Conservation (phyloP, 2,797 vertebrate genomes). For the Hapalemur alaotrensis region DNA sequence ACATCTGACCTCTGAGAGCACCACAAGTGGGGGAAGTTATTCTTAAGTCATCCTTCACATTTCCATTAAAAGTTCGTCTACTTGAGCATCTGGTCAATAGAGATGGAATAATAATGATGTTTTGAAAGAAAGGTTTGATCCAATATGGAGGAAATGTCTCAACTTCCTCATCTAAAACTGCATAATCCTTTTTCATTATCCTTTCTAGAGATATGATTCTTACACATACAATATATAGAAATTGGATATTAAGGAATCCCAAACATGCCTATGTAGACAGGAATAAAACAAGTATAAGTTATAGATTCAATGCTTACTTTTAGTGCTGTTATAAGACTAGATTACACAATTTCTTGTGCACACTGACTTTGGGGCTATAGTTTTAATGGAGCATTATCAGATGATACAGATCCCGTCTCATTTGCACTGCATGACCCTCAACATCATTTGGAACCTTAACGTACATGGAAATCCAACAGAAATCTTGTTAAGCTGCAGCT, state of each 20-base stretch:
- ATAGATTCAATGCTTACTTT: not conserved
- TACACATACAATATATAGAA: not conserved
- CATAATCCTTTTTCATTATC: not conserved
- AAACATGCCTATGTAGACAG: not conserved
- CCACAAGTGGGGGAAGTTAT: not conserved
- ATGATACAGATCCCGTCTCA: accelerated
- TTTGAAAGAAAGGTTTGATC: not conserved
- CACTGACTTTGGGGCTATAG: not conserved
- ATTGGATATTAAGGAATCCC: not conserved
- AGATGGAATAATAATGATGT: not conserved
- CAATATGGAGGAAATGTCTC: not conserved
- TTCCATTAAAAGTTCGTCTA: not conserved
- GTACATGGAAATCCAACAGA: accelerated
- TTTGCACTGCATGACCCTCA: accelerated
- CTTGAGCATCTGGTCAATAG: not conserved
- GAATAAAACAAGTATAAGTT: not conserved
- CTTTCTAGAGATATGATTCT: not conserved
- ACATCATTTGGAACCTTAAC: not conserved
- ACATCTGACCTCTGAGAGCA: not conserved
- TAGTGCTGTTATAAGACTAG: not conserved
- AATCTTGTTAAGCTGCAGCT: not conserved
- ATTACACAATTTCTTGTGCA: not conserved
- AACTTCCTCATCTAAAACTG: not conserved
- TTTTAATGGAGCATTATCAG: not conserved
- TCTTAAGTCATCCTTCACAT: not conserved